Conservation (phyloP, 2,113 vertebrate genomes). For the Labeo rohita region DNA sequence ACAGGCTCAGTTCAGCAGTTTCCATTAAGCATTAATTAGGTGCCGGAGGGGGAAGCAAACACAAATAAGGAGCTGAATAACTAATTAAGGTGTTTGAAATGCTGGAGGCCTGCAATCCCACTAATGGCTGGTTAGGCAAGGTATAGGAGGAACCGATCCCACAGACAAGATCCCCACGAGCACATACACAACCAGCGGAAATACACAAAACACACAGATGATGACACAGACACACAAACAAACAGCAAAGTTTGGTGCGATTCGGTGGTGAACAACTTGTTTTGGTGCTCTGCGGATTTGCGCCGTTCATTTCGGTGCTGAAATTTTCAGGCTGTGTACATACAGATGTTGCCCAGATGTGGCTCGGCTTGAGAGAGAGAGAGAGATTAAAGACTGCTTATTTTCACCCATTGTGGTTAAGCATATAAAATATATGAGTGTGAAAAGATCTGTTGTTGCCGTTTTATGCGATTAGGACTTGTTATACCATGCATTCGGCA, state of each 20-base stretch:
- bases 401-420: background rate
- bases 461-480: background rate
- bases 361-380: background rate
- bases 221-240: slow-evolving; percentile 14
- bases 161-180: slow-evolving; percentile 24
- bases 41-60: slow-evolving; percentile 94
- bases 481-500: background rate
- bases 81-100: slow-evolving; percentile 89
- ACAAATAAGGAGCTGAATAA: slow-evolving; percentile 95
- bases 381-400: slow-evolving; percentile 39
- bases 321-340: slow-evolving; percentile 47
- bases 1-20: slow-evolving; percentile 96
- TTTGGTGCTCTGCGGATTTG: background rate
- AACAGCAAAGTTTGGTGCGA: background rate
- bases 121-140: slow-evolving; percentile 62
- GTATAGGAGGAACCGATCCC: slow-evolving; percentile 34
- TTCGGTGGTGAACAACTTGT: slow-evolving; percentile 8
- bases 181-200: slow-evolving; percentile 38
- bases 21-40: slow-evolving; percentile 99
- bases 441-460: background rate
- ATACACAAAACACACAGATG: slow-evolving; percentile 33
- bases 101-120: slow-evolving; percentile 62
- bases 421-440: background rate
- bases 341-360: slow-evolving; percentile 66
- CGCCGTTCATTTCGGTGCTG: background rate